A percentile compares a stretch with the other conserved stretches of the same genome.
Evolutionary conservation across 2,797 vertebrate species (phyloP).

Genomic region (Erethizon dorsatum): DNA sequence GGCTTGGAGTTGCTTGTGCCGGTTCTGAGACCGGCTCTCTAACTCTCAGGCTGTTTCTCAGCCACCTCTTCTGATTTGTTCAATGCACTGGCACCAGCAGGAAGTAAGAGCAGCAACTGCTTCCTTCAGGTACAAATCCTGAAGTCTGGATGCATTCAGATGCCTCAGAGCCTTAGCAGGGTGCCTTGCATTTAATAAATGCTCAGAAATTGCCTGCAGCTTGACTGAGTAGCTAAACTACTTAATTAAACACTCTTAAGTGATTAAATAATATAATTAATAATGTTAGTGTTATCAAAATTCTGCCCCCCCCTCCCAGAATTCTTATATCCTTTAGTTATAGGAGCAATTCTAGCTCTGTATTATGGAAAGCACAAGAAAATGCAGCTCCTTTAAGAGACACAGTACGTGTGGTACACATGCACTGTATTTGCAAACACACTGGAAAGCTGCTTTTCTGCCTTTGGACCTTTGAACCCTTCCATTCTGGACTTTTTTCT

Average conservation of each 20-base stretch:
- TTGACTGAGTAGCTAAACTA: slow-evolving; percentile 5
- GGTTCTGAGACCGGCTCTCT: not conserved
- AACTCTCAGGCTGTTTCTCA: not conserved
- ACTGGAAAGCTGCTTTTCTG: not conserved
- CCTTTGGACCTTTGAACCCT: not conserved
- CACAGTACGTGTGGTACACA: accelerated
- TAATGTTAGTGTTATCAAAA: not conserved
- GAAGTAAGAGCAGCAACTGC: not conserved
- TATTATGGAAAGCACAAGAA: not conserved
- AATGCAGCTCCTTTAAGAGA: not conserved
- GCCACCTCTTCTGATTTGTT: not conserved
- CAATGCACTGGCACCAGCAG: not conserved
- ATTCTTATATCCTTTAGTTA: not conserved
- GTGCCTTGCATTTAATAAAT: not conserved
- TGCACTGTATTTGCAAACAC: accelerated
- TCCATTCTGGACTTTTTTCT: not conserved
- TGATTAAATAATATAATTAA: slow-evolving; percentile 49
- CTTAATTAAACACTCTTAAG: slow-evolving; percentile 54
- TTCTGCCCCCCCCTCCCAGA: not conserved
- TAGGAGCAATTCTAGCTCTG: not conserved
- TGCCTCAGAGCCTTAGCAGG: not conserved
- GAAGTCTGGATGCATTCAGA: not conserved
- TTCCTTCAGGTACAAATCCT: not conserved
- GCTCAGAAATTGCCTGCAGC: slow-evolving; percentile 21
- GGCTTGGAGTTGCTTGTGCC: too few relatives aligned